Evolutionary conservation across 2,113 vertebrate species (phyloP), one percentile per base, ranked within the genome.

Genomic region (Chelonoidis abingdonii): DNA sequence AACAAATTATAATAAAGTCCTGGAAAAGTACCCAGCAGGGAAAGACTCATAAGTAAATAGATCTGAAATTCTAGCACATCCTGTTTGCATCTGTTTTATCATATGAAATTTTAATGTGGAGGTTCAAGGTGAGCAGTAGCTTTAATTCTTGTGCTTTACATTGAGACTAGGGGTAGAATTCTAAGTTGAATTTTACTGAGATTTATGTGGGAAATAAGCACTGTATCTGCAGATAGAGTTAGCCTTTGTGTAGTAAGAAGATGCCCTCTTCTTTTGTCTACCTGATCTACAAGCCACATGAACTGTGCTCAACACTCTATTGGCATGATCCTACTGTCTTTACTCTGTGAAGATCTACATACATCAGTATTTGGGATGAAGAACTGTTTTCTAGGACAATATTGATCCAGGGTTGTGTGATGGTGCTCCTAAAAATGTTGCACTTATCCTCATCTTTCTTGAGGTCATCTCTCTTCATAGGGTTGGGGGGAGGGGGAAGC

Each of bases 161-260:
- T 38, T 89, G 59, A 86, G 47, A 92, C 72, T 57, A 92, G 76
- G 90, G 85, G 13, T 50, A 49, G 47, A 96, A 93, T 85, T 92
- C 35, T 69, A 89, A 89, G 14, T 27, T 89, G 44, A 91, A 80
- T 95, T 96, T 80, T 91, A 50, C 49, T 91, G 81, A 89, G 16
- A 47, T 44, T 21, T 59, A 59, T 31, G 38, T 88, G 6, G 41
- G 56, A 95, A 95, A 88, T 47, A 94, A 92, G 89, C 82, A 59
- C 12, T 31, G 25, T 78, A 75, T 24, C 24, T 54, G 25, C 2
- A 93, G 59, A 84, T 81, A 86, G 16, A 83, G 72, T n/a, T 38
- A 89, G 44, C 1, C 6, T 90, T 85, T 78, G 6, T 59, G 16
- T 50, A 24, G 21, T 80, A 65, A 31, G 84, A 65, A 57, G 25